Evolutionary conservation across 2,888 invertebrate genomes (phyloP), one percentile per base, ranked within the genome.

Genomic region (Apodemia hepburni): DNA sequence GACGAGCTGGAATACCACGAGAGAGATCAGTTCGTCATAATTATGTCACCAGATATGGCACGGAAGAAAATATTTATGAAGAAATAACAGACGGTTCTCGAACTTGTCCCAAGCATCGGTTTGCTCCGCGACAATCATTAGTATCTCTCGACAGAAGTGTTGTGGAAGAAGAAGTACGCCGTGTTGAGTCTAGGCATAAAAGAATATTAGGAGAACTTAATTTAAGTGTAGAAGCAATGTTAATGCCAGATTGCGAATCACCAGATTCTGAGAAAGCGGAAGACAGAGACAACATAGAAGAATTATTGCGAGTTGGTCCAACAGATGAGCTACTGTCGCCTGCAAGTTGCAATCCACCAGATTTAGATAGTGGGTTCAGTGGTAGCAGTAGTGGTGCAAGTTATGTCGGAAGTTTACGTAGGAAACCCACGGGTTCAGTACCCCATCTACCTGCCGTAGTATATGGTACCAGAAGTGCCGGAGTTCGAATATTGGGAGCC

Each of bases 191-290:
- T 68, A 93, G 96, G 64, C 97, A 97, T 85, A 94, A 95, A 73
- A 93, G 96, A 77, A 96, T 97, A 71, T 92, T 97, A 68, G 97
- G 96, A 58, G 97, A 97, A 83, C 89, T 97, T 65, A 97, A 97
- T 92, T 93, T 97, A 66, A 96, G 97, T 72, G 96, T 96, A 58
- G 97, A 97, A 87, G 97, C 96, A 58, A 97, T 97, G 97, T 85
- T 97, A 70, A 97, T 97, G 97, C 97, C 97, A 18, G 94, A 95
- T 75, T 93, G 94, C 68, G 93, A 93, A 85, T 94, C 92, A 70
- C 94, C 92, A 70, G 93, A 93, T 80, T 94, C 93, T 60, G 94
- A 94, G 79, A 93, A 94, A 74, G 93, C 93, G 64, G 93, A 93
- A 76, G 92, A 92, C 69, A 92, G 92, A 76, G 94, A 93, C 77